Percentiles rank a stretch among this genome's conserved stretches.
Evolutionary conservation across 1,140 invertebrate genomes (phyloP).

Genomic region (Rhopalosiphum maidis): DNA sequence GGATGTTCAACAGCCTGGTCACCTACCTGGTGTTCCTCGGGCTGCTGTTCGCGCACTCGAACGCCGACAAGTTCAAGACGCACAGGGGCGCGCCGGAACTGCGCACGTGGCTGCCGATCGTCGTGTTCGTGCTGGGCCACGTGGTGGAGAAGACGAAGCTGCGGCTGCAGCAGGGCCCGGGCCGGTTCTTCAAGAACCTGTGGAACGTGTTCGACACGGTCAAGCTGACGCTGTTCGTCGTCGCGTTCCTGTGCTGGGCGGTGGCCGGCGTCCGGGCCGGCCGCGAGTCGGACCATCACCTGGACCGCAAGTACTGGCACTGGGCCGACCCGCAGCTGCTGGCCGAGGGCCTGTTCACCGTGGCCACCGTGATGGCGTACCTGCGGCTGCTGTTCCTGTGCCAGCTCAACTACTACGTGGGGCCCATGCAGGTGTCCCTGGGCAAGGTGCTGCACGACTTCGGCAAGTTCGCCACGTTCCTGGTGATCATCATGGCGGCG

Average conservation of each 20-base stretch:
- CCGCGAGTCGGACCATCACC: slow-evolving; percentile 65
- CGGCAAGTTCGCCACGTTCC: slow-evolving; percentile 67
- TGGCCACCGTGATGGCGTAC: slow-evolving; percentile 76
- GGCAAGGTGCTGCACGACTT: slow-evolving; percentile 70
- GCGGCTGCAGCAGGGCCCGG: slow-evolving; percentile 72
- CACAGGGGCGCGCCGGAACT: slow-evolving; percentile 64
- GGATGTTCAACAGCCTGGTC: slow-evolving; percentile 68
- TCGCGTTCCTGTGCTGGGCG: slow-evolving; percentile 67
- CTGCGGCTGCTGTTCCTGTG: slow-evolving; percentile 68
- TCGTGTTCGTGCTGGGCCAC: slow-evolving; percentile 63
- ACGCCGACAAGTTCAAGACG: slow-evolving; percentile 65
- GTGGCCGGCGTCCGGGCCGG: slow-evolving; percentile 65
- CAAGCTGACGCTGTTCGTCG: slow-evolving; percentile 67
- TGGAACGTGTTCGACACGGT: slow-evolving; percentile 78
- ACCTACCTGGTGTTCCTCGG: slow-evolving; percentile 71
- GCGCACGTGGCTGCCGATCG: slow-evolving; percentile 72
- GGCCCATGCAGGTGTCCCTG: slow-evolving; percentile 70
- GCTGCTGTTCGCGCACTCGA: slow-evolving; percentile 69
- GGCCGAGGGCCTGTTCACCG: slow-evolving; percentile 75
- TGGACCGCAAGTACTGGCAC: slow-evolving; percentile 73
- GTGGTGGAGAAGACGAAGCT: slow-evolving; percentile 64
- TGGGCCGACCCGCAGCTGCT: slow-evolving; percentile 74
- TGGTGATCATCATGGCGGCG: slow-evolving; percentile 66
- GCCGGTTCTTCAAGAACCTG: slow-evolving; percentile 75
- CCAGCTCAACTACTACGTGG: slow-evolving; percentile 68